A percentile compares a stretch with the other conserved stretches of the same genome.
Evolutionary conservation across 2,888 invertebrate genomes (phyloP).

Genomic region (Pachycephus smyrnensis): DNA sequence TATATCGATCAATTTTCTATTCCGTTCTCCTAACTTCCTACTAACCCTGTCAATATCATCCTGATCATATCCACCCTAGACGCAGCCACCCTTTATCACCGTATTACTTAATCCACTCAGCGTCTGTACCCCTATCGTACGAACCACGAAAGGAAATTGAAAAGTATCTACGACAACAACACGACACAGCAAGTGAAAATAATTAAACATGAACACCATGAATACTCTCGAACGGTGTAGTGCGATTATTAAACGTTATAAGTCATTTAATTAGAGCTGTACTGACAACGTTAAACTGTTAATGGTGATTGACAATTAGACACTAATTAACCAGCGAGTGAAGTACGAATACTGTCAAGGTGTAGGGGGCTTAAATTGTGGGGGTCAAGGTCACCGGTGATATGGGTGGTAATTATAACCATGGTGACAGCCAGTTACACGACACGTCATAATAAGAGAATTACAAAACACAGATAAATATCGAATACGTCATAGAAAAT

Average conservation of each 20-base stretch:
- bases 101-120: too few species aligned
- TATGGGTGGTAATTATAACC: neutral
- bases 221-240: neutral
- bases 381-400: neutral
- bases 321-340: neutral
- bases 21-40: neutral
- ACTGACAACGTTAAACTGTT: neutral
- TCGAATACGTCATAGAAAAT: neutral
- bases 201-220: neutral
- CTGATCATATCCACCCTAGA: neutral
- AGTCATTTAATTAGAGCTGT: neutral
- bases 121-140: neutral
- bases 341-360: neutral
- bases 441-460: neutral
- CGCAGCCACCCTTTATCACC: neutral
- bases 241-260: neutral
- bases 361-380: neutral
- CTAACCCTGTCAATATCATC: neutral
- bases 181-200: neutral
- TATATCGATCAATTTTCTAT: neutral
- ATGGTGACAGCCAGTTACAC: neutral
- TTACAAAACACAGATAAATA: neutral
- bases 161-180: neutral
- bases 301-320: neutral
- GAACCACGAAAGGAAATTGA: neutral